These are phyloP conservation scores for Lithodes maja DNA, from an alignment of 2,888 invertebrate genomes.

Conservation along the genomic window DNA sequence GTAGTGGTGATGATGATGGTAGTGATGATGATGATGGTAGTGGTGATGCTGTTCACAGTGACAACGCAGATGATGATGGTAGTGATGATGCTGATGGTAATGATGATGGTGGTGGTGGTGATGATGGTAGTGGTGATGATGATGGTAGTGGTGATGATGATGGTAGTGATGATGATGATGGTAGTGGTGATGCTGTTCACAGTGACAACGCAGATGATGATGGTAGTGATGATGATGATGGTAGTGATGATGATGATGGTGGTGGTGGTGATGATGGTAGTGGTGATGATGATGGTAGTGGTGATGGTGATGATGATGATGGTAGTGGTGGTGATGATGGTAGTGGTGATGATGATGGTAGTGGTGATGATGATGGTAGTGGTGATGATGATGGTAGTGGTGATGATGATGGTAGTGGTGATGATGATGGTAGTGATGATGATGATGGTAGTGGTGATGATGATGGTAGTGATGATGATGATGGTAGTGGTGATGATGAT, in stretches of 20 bases:
- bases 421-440: not conserved
- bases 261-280: not conserved
- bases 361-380: not conserved
- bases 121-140: too few relatives aligned
- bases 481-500: not conserved
- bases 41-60: too few relatives aligned
- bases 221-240: too few relatives aligned
- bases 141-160: too few relatives aligned
- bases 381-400: not conserved
- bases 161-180: too few relatives aligned
- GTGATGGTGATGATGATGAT: not conserved
- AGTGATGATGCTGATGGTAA: too few relatives aligned
- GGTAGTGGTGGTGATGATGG: not conserved
- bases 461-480: not conserved
- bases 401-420: not conserved
- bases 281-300: not conserved
- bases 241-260: slow-evolving; percentile 1
- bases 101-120: too few relatives aligned
- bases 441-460: not conserved
- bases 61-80: too few relatives aligned
- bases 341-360: not conserved
- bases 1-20: too few relatives aligned
- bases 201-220: too few relatives aligned
- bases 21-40: too few relatives aligned
- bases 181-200: too few relatives aligned